Evolutionary conservation across 2,797 vertebrate species (phyloP).

Genomic region (Betta splendens): DNA sequence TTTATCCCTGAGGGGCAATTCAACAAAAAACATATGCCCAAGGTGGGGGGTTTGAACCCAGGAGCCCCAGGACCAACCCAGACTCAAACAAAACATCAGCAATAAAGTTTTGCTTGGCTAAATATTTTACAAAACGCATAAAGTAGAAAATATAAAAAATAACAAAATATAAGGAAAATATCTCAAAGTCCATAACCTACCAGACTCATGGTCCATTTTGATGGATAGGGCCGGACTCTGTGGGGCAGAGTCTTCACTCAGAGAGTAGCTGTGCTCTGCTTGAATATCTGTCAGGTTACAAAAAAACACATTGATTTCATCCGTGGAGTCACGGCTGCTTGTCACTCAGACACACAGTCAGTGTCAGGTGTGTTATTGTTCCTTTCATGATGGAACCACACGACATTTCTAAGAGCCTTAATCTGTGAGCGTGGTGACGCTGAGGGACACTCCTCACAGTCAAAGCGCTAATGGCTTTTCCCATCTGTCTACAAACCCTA

Average conservation of each 20-base stretch:
- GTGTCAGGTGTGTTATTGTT: not conserved
- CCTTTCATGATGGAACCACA: not conserved
- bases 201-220: conserved; percentile 92
- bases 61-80: no score
- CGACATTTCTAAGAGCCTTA: no score
- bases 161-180: conserved; percentile 20
- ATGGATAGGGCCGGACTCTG: conserved; percentile 95
- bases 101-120: conserved; percentile 17
- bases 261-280: conserved; percentile 97
- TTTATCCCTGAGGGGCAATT: no score
- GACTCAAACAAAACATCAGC: conserved; percentile 34
- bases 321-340: not conserved
- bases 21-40: no score
- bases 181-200: conserved; percentile 65
- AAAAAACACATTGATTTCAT: conserved; percentile 4
- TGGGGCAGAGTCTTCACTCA: conserved; percentile 96
- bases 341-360: no score
- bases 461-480: not conserved
- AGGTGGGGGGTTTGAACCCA: no score
- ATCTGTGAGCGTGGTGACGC: no score
- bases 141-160: not conserved
- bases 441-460: no score
- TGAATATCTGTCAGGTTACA: conserved; percentile 87
- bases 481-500: not conserved
- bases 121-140: not conserved